Conservation (phyloP, 1,140 invertebrate genomes). For the Atta cephalotes region DNA sequence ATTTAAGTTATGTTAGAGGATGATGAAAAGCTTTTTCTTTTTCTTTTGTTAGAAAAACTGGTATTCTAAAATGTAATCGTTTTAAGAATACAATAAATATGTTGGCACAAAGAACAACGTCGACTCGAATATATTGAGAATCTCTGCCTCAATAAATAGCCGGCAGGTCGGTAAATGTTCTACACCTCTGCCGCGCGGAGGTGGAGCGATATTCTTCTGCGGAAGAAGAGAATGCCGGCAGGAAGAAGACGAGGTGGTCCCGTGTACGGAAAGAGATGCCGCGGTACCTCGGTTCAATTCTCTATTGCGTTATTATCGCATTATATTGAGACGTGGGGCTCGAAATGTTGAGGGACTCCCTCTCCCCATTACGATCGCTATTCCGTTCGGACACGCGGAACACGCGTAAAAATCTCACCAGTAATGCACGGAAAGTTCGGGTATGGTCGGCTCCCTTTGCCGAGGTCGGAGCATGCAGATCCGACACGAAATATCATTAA, state of each 20-base stretch:
- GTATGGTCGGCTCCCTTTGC: constrained; percentile 73
- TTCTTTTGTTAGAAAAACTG: not conserved
- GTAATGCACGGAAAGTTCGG: constrained; percentile 70
- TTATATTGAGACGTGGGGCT: constrained; percentile 71
- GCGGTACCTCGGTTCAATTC: constrained; percentile 65
- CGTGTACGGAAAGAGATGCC: constrained; percentile 52
- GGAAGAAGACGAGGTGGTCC: constrained; percentile 26
- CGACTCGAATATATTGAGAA: constrained; percentile 57
- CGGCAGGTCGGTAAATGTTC: constrained; percentile 52
- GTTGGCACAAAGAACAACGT: not conserved
- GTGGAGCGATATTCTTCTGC: constrained; percentile 53
- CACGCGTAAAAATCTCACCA: constrained; percentile 61
- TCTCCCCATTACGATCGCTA: constrained; percentile 48
- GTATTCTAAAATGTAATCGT: not conserved
- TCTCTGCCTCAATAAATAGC: constrained; percentile 68
- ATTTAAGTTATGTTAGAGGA: not conserved
- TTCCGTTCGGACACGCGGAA: constrained; percentile 58
- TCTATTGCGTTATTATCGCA: constrained; percentile 73
- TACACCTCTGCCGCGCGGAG: constrained; percentile 47
- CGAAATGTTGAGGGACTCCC: constrained; percentile 40
- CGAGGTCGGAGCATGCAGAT: constrained; percentile 81
- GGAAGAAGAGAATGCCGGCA: constrained; percentile 16
- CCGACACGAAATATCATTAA: constrained; percentile 84
- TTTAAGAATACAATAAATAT: not conserved
- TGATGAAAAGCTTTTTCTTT: not conserved